phyloP scores from a whole-genome alignment of 2,797 vertebrate species.

The Eupleurogrammus muticus region DNA sequence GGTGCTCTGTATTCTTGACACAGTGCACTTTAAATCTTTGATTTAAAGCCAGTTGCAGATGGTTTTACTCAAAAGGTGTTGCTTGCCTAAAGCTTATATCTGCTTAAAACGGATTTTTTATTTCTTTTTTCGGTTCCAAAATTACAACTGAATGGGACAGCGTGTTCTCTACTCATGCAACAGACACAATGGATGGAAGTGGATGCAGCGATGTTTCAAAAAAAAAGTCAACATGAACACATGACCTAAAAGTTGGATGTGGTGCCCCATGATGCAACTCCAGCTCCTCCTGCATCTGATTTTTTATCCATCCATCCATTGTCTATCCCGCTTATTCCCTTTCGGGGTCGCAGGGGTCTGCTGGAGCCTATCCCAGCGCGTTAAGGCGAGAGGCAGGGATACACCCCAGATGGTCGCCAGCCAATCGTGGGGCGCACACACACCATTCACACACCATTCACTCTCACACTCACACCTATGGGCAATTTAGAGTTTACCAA shows the following conservation, averaged over 20 bases:
- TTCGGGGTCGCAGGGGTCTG: no score
- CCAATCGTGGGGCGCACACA: no score
- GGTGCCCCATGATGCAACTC: slow-evolving; percentile 40
- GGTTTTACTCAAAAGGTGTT: slow-evolving; percentile 44
- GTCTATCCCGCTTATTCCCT: no score
- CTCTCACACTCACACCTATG: no score
- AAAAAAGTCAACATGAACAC: slow-evolving; percentile 37
- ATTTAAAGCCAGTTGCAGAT: slow-evolving; percentile 44
- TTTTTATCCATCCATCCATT: no score
- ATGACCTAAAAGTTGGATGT: slow-evolving; percentile 47
- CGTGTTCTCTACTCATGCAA: slow-evolving; percentile 1
- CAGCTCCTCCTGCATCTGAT: slow-evolving; percentile 33
- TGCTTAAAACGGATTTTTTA: slow-evolving; percentile 12
- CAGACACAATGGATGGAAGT: slow-evolving; percentile 29
- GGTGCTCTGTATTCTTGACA: slow-evolving; percentile 53
- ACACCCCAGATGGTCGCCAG: no score
- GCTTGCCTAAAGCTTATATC: slow-evolving; percentile 18
- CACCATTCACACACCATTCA: no score
- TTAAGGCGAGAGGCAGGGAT: no score
- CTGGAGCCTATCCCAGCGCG: no score
- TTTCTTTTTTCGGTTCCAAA: slow-evolving; percentile 6
- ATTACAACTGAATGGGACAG: slow-evolving; percentile 6
- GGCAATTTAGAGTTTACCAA: no score
- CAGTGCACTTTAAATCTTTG: slow-evolving; percentile 35
- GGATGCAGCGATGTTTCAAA: slow-evolving; percentile 20